Conservation (phyloP, 64 coral and sea anemone species). For the Montipora efflorescens region DNA sequence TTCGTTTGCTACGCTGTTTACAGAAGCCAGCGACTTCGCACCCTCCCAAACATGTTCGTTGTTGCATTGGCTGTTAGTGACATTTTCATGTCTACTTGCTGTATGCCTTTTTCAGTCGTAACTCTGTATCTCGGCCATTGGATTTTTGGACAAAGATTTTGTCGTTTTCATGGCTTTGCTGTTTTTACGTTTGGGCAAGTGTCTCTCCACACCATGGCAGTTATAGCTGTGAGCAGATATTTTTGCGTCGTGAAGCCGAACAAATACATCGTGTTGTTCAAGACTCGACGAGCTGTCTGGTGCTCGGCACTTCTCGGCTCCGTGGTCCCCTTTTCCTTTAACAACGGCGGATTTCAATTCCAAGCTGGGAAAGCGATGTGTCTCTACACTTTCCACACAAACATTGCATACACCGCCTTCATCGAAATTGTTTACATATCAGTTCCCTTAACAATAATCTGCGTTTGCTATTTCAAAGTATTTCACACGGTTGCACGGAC, state of each 20-base stretch:
- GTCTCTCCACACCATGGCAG: slow-evolving; percentile 64
- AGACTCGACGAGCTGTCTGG: slow-evolving; percentile 55
- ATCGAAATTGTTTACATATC: slow-evolving; percentile 50
- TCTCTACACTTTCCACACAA: slow-evolving; percentile 64
- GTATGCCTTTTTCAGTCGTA: slow-evolving; percentile 63
- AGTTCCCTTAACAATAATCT: slow-evolving; percentile 21
- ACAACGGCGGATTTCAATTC: slow-evolving; percentile 50
- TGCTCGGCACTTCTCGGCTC: slow-evolving; percentile 24
- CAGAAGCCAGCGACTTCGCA: slow-evolving; percentile 28
- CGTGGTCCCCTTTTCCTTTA: slow-evolving; percentile 54
- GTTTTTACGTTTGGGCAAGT: slow-evolving; percentile 61
- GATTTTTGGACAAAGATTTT: slow-evolving; percentile 55
- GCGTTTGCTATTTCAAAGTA: slow-evolving; percentile 37
- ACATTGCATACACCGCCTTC: slow-evolving; percentile 29
- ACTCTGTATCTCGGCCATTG: slow-evolving; percentile 43
- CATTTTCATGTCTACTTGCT: slow-evolving; percentile 45
- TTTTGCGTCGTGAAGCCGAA: slow-evolving; percentile 69
- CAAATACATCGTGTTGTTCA: slow-evolving; percentile 46
- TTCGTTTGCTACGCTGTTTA: slow-evolving; percentile 45
- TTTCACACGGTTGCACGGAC: slow-evolving; percentile 41
- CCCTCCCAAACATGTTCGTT: slow-evolving; percentile 47
- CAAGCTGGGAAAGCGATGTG: slow-evolving; percentile 84
- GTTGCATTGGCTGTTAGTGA: slow-evolving; percentile 43
- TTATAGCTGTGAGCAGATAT: slow-evolving; percentile 70
- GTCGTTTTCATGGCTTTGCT: slow-evolving; percentile 57